Conservation (phyloP, 2,888 invertebrate genomes). For the Aethes cnicana region DNA sequence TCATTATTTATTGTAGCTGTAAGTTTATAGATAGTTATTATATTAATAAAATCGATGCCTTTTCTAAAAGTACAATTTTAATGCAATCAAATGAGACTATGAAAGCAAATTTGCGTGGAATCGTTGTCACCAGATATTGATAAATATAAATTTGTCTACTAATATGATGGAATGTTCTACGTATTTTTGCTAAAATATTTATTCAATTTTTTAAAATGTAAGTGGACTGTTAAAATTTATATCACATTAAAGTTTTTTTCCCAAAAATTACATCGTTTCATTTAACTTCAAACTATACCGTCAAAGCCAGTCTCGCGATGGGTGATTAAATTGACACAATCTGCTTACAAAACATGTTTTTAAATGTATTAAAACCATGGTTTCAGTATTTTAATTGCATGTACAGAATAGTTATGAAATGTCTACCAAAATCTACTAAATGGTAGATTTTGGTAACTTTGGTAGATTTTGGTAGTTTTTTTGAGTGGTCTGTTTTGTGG, state of each 20-base stretch:
- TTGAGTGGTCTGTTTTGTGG: constrained; percentile 44
- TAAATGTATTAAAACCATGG: constrained; percentile 38
- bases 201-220: constrained; percentile 54
- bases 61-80: constrained; percentile 56
- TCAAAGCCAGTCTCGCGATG: constrained; percentile 41
- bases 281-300: constrained; percentile 48
- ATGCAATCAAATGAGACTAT: constrained; percentile 39
- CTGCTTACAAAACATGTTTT: constrained; percentile 59
- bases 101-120: constrained; percentile 39
- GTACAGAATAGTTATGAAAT: no score
- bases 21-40: constrained; percentile 18
- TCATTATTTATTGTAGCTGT: constrained; percentile 24
- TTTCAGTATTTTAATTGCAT: constrained; percentile 26
- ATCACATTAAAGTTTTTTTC: constrained; percentile 70
- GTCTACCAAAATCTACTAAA: not conserved
- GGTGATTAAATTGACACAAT: constrained; percentile 76
- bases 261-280: constrained; percentile 59
- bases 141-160: not conserved
- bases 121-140: constrained; percentile 3
- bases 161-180: constrained; percentile 35
- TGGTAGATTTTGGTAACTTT: constrained; percentile 16
- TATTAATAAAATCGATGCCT: constrained; percentile 44
- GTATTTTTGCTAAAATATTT: constrained; percentile 43
- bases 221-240: constrained; percentile 77
- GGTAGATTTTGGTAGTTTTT: constrained; percentile 6